Percentiles rank a stretch among this genome's conserved stretches.
Evolutionary conservation across 2,888 invertebrate species (phyloP).

Genomic region (Diaperis boleti): DNA sequence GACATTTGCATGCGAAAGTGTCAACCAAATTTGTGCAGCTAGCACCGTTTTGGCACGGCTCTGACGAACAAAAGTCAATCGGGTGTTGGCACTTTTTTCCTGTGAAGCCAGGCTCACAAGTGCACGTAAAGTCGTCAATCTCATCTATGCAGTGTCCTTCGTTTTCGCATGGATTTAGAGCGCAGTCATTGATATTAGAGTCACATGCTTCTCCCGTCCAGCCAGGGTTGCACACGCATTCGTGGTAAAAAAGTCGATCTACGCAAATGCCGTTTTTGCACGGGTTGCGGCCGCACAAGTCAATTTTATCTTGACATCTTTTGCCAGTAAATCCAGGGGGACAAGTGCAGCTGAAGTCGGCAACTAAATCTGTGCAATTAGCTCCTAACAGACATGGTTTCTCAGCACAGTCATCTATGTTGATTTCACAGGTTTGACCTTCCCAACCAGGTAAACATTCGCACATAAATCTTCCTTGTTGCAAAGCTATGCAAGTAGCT

Average conservation of each 20-base stretch:
- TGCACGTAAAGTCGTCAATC: slow-evolving; percentile 86
- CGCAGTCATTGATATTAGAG: slow-evolving; percentile 92
- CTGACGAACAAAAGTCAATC: slow-evolving; percentile 90
- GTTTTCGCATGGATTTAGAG: slow-evolving; percentile 89
- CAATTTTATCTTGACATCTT: slow-evolving; percentile 94
- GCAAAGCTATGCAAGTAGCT: slow-evolving; percentile 88
- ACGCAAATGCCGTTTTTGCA: slow-evolving; percentile 95
- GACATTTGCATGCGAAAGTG: slow-evolving; percentile 92
- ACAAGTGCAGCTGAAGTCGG: slow-evolving; percentile 94
- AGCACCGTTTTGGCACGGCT: slow-evolving; percentile 93
- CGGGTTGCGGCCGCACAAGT: slow-evolving; percentile 89
- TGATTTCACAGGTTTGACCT: slow-evolving; percentile 93
- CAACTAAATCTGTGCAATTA: slow-evolving; percentile 93
- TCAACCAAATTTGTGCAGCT: slow-evolving; percentile 89
- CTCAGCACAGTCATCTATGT: slow-evolving; percentile 93
- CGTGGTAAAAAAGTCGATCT: slow-evolving; percentile 86
- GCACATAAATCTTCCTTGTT: slow-evolving; percentile 94
- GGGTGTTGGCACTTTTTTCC: slow-evolving; percentile 94
- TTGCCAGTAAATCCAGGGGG: slow-evolving; percentile 96
- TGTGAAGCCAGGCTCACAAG: slow-evolving; percentile 94
- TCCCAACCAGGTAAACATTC: slow-evolving; percentile 98
- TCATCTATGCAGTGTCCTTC: slow-evolving; percentile 92
- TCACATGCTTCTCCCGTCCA: slow-evolving; percentile 92
- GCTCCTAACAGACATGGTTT: slow-evolving; percentile 91
- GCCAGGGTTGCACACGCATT: slow-evolving; percentile 92